A percentile compares a stretch with the other conserved stretches of the same genome.
These are phyloP conservation scores for Sus scrofa DNA, from an alignment of 2,113 vertebrate genomes.

Conservation along the genomic window DNA sequence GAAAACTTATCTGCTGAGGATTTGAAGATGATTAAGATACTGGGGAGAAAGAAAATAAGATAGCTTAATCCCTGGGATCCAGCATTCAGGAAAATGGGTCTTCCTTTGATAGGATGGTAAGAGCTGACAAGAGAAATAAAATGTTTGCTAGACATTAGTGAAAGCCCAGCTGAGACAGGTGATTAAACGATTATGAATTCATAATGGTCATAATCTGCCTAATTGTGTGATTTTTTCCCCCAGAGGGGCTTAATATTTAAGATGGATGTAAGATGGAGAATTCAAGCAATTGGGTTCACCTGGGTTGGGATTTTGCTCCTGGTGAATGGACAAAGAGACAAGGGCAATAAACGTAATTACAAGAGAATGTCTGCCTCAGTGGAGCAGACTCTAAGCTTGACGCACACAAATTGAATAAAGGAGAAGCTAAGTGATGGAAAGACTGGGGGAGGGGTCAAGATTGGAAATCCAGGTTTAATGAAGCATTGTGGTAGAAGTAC, in stretches of 20 bases:
- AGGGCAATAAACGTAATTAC: not conserved
- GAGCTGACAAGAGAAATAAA: not conserved
- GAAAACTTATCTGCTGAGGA: not conserved
- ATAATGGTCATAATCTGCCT: conserved; percentile 49
- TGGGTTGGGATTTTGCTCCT: not conserved
- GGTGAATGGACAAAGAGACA: not conserved
- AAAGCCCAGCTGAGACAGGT: not conserved
- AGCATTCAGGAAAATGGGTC: not conserved
- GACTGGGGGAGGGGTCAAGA: too few relatives aligned
- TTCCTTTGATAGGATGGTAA: not conserved
- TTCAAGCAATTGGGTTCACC: not conserved
- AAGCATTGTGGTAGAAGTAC: not conserved
- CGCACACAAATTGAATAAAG: not conserved
- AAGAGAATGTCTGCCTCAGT: fast-evolving
- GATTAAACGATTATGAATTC: conserved; percentile 56
- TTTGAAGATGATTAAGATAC: not conserved
- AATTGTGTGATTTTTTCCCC: not conserved
- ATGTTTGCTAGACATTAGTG: conserved; percentile 11
- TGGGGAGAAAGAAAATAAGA: not conserved
- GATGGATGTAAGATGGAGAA: not conserved
- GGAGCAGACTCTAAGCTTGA: not conserved
- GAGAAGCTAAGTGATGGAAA: not conserved
- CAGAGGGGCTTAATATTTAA: not conserved
- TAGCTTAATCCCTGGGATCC: not conserved
- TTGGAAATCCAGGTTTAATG: too few relatives aligned